Base-by-base conservation (phyloP, 37 sponge, comb jelly and placozoan species). In the Chondrosia reniformis region DNA sequence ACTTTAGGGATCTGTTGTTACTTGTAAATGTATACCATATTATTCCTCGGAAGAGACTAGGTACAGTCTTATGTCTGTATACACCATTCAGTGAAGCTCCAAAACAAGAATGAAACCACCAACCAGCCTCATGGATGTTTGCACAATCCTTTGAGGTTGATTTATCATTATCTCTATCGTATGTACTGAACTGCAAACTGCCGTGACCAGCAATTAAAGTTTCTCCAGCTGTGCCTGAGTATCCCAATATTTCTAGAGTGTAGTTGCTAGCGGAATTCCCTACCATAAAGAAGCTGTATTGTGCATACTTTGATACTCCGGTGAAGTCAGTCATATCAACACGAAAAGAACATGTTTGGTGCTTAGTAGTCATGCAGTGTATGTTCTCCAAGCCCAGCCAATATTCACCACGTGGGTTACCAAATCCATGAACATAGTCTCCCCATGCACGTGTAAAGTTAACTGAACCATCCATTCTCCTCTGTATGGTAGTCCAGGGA, bases 301-400 rank as follows among this genome's bases (percentile, higher is more conserved):
- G 19, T 9, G 76, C 76, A 56, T 76, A 76, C 28, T 54, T 55
- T 22, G 9, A 54, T 19, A 33, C 76, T 56, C 76, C 76, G 4
- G 13, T 19, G 40, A 46, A 76, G 28, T 54, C 76, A 30, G 33
- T 24, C 76, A 76, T 54, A 39, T 76, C 76, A 45, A 76, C 24
- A 6, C 54, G 24, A 30, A 76, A 28, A 2, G 46, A 54, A 38
- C 38, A 27, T 39, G 22, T 69, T 24, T 24, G 44, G 22, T 31
- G 39, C 22, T 25, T 38, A n/a, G 72, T 45, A 54, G 76, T 55
- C 38, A 76, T 54, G 37, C 76, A 55, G 28, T 76, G 58, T 27
- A 76, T 76, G 2, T 76, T 76, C 6, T 76, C 76, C 38, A 76
- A 33, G 25, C 76, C 76, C 55, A 76, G 7, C 76, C 76, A 76